These are phyloP conservation scores for Eumacrocentrus americanus DNA, from an alignment of 2,888 invertebrate genomes.

Conservation along the genomic window DNA sequence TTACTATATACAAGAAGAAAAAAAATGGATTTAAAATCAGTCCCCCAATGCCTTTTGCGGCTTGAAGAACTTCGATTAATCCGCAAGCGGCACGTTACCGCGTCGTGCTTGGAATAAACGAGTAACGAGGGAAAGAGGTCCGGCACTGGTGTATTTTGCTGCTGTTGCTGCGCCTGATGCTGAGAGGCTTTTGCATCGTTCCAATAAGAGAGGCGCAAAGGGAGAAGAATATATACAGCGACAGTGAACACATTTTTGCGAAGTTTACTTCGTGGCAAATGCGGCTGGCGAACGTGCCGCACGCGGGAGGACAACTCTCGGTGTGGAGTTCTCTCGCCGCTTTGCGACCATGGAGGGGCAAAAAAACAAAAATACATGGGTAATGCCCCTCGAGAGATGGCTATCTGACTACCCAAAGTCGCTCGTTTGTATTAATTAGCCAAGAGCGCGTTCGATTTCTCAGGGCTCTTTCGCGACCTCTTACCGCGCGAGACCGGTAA, in stretches of 20 bases:
- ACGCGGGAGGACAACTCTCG: slow-evolving; percentile 2
- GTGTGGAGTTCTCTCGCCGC: slow-evolving; percentile 22
- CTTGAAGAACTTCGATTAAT: slow-evolving; percentile 30
- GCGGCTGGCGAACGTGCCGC: slow-evolving; percentile 21
- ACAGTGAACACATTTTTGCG: not conserved
- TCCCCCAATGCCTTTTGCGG: slow-evolving; percentile 26
- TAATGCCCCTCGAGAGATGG: slow-evolving; percentile 26
- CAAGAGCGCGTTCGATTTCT: slow-evolving; percentile 32
- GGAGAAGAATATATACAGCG: not conserved
- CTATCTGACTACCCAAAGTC: slow-evolving; percentile 23
- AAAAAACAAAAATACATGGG: slow-evolving; percentile 18
- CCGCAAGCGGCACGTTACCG: slow-evolving; percentile 30
- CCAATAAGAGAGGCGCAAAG: not conserved
- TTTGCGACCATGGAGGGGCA: not conserved
- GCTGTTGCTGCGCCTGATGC: not conserved
- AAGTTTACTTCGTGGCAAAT: slow-evolving; percentile 19
- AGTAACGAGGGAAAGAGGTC: slow-evolving; percentile 26
- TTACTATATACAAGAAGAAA: too few species aligned
- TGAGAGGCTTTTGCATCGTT: not conserved
- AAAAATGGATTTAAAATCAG: slow-evolving; percentile 23
- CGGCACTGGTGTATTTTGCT: slow-evolving; percentile 5
- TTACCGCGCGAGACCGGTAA: slow-evolving; percentile 1
- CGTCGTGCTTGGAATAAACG: slow-evolving; percentile 28
- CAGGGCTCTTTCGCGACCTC: slow-evolving; percentile 8
- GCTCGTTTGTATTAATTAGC: slow-evolving; percentile 33